Evolutionary conservation across 2,113 vertebrate species (phyloP).

Genomic region (Campylomormyrus tamandua): DNA sequence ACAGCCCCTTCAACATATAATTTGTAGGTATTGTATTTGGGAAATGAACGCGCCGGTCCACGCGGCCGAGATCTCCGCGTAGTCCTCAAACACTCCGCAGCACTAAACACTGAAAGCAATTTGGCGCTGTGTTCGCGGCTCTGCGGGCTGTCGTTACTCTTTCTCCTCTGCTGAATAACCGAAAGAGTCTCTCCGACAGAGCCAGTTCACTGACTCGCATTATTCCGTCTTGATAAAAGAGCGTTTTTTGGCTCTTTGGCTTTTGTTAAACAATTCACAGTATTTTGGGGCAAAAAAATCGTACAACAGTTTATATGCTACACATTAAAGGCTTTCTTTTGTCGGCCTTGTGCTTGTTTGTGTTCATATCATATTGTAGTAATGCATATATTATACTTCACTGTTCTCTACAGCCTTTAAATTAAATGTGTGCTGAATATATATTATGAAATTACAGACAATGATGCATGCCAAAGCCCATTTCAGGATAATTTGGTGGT

Average conservation of each 20-base stretch:
- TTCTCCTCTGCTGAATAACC: constrained; percentile 1
- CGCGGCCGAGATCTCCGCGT: constrained; percentile 59
- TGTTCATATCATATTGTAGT: not conserved
- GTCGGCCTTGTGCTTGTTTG: not conserved
- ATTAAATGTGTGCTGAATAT: constrained; percentile 1
- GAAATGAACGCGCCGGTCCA: constrained; percentile 66
- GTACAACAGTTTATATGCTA: not conserved
- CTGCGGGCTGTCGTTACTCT: constrained; percentile 40
- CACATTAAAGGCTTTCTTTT: not conserved
- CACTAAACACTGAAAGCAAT: constrained; percentile 55
- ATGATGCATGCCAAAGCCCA: constrained; percentile 5
- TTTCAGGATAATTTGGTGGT: not conserved
- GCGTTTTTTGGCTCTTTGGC: not conserved
- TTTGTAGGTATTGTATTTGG: constrained; percentile 67
- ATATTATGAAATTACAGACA: not conserved
- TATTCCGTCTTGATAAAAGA: constrained; percentile 15
- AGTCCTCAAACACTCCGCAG: constrained; percentile 51
- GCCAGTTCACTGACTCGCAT: not conserved
- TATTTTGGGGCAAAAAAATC: not conserved
- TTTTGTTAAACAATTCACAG: constrained; percentile 11
- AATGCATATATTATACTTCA: not conserved
- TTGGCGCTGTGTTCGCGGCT: constrained; percentile 46
- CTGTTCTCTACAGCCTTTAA: not conserved
- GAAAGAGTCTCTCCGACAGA: not conserved
- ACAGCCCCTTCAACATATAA: constrained; percentile 67